phyloP scores from a whole-genome alignment of 2,113 vertebrate species.

The Hystrix cristata region DNA sequence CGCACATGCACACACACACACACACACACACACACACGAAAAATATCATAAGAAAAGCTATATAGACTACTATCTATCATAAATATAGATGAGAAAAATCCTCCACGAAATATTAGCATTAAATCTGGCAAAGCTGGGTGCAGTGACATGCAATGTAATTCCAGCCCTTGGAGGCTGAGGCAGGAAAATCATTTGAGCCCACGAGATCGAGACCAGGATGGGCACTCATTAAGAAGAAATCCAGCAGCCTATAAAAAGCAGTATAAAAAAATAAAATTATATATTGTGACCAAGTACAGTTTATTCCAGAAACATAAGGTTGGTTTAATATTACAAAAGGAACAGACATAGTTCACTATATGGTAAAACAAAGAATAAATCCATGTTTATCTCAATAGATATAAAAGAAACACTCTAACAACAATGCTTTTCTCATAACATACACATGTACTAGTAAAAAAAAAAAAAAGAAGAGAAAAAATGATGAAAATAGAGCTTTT shows the following conservation, averaged over 20 bases:
- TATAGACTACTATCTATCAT: neutral
- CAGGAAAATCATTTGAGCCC: neutral
- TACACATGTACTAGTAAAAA: neutral
- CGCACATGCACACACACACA: neutral
- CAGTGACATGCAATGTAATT: neutral
- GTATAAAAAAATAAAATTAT: neutral
- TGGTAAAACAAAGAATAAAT: neutral
- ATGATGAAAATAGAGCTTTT: neutral
- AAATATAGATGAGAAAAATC: constrained; percentile 7
- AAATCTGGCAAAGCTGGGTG: neutral
- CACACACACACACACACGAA: neutral
- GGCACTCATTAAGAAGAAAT: neutral
- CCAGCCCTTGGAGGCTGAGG: neutral
- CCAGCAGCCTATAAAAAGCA: neutral
- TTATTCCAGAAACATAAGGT: neutral
- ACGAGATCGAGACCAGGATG: neutral
- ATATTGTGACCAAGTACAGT: neutral
- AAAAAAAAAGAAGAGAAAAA: neutral
- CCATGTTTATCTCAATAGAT: neutral
- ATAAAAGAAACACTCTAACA: neutral
- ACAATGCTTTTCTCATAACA: neutral
- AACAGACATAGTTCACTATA: neutral
- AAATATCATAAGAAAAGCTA: neutral
- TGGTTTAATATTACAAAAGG: constrained; percentile 16
- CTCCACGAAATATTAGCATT: neutral